Conservation (phyloP, 1,140 invertebrate species). For the Sinonovacula constricta region DNA sequence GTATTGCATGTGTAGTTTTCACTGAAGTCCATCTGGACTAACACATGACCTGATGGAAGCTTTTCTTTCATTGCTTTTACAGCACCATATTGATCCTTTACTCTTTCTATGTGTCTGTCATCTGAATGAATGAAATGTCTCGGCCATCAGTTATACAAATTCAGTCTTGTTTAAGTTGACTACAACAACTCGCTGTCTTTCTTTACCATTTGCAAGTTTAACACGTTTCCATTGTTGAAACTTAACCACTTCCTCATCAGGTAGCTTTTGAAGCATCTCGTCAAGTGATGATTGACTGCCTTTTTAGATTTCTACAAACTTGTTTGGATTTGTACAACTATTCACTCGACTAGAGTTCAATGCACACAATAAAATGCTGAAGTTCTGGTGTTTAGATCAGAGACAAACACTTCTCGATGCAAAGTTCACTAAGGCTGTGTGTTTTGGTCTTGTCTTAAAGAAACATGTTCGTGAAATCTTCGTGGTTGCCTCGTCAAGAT, state of each 20-base stretch:
- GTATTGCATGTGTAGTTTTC: constrained; percentile 21
- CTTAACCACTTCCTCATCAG: not conserved
- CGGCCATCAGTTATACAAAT: constrained; percentile 7
- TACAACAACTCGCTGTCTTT: constrained; percentile 2
- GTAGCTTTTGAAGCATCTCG: not conserved
- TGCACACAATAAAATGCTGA: not conserved
- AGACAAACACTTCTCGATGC: constrained; percentile 36
- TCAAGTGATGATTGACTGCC: not conserved
- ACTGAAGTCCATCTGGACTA: too few species aligned
- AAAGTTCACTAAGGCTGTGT: too few species aligned
- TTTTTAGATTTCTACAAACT: constrained; percentile 26
- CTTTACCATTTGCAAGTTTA: not conserved
- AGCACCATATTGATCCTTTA: constrained; percentile 17
- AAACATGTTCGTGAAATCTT: too few species aligned
- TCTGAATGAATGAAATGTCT: constrained; percentile 12
- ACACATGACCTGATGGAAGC: constrained; percentile 3
- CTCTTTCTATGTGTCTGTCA: constrained; percentile 17
- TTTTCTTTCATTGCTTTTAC: constrained; percentile 29
- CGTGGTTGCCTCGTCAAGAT: constrained; percentile 2
- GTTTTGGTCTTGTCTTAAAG: too few species aligned
- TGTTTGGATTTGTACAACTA: constrained; percentile 9
- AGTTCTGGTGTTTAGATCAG: constrained; percentile 31
- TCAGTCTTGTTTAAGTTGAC: not conserved
- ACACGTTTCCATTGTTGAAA: constrained; percentile 44
- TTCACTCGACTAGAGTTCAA: constrained; percentile 13